These are phyloP conservation scores for Drosophila mimica DNA, from an alignment of 2,888 invertebrate species.

Conservation along the genomic window DNA sequence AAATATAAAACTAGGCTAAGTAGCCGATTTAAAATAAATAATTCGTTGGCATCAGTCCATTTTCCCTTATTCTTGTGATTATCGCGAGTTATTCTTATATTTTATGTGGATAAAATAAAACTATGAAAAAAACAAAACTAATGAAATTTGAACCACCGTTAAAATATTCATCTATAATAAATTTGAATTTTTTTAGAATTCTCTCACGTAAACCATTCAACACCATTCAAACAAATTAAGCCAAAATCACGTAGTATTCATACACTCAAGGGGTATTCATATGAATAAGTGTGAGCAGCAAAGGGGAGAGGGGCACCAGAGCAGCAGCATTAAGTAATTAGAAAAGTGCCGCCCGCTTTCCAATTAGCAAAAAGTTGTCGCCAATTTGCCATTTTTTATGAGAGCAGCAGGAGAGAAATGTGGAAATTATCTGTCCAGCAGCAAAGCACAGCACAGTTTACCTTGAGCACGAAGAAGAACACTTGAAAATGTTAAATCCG, in stretches of 20 bases:
- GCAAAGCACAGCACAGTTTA: conserved; percentile 2
- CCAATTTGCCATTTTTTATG: conserved; percentile 47
- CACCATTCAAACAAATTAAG: conserved; percentile 49
- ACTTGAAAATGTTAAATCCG: conserved; percentile 59
- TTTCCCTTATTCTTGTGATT: neutral
- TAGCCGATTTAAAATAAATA: neutral
- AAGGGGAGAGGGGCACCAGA: neutral
- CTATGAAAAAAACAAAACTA: neutral
- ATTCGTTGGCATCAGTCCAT: neutral
- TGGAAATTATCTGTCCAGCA: conserved; percentile 26
- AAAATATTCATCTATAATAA: neutral
- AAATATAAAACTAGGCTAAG: neutral
- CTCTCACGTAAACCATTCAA: no score
- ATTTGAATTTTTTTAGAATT: neutral
- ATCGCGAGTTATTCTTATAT: neutral
- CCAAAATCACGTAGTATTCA: conserved; percentile 63
- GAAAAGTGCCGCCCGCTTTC: conserved; percentile 41
- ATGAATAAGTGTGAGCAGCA: neutral
- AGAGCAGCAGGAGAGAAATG: conserved; percentile 5
- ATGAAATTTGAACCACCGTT: neutral
- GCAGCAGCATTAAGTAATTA: conserved; percentile 63
- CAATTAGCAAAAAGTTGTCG: conserved; percentile 67
- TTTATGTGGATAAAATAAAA: neutral
- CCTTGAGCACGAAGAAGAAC: conserved; percentile 69
- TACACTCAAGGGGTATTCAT: conserved; percentile 37